phyloP scores from a whole-genome alignment of 2,113 vertebrate species.

The Lepus americanus region DNA sequence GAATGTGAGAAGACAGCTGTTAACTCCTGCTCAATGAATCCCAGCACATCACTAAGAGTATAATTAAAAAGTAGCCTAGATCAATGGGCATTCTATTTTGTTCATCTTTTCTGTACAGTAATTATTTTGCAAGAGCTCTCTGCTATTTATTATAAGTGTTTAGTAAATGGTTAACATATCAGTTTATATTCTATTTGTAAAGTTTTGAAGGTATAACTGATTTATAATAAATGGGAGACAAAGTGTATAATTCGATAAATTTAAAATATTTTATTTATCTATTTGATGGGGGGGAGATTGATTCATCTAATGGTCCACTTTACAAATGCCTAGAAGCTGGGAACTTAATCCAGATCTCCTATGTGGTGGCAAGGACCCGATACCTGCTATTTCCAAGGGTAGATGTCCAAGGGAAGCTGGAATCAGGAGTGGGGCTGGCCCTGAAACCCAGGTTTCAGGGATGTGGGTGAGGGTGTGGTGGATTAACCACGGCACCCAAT shows the following conservation, averaged over 20 bases:
- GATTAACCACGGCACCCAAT: too few species aligned
- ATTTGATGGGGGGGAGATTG: too few species aligned
- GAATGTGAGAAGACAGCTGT: not conserved
- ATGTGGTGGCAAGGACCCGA: too few species aligned
- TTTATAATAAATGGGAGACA: not conserved
- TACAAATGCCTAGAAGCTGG: too few species aligned
- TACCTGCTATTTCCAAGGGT: too few species aligned
- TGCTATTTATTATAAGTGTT: not conserved
- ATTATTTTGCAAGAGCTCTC: conserved; percentile 30
- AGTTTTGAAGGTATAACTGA: not conserved
- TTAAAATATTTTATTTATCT: too few species aligned
- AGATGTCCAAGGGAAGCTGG: too few species aligned
- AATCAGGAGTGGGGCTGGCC: too few species aligned
- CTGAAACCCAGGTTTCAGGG: too few species aligned
- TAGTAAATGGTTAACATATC: not conserved
- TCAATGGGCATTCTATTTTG: not conserved
- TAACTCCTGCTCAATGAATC: not conserved
- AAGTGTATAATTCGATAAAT: not conserved
- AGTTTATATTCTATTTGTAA: not conserved
- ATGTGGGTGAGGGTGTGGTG: too few species aligned
- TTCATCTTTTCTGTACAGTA: not conserved
- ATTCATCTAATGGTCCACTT: too few species aligned
- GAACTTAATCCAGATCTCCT: too few species aligned
- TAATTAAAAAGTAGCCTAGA: not conserved
- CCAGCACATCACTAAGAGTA: not conserved